Evolutionary conservation across 2,113 vertebrate genomes (phyloP), one percentile per base, ranked within the genome.

Genomic region (Platichthys stellatus): DNA sequence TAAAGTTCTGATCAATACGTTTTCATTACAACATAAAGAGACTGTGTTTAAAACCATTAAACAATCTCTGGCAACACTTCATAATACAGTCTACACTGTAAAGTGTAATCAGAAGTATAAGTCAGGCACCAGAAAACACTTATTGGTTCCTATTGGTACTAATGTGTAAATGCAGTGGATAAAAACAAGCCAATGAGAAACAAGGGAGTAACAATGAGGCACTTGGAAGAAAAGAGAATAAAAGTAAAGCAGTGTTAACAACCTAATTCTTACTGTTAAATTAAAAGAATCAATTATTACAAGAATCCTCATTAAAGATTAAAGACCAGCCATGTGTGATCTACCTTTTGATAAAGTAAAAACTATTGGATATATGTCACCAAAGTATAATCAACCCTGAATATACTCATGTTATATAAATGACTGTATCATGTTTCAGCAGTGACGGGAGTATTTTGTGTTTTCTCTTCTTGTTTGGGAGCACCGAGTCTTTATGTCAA

Each of bases 401-500:
- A 35, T 35, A 2, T 35, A 9, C 31, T n/a, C 2, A 24, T 17
- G 28, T 5, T 9, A 2, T 60, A 10, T 61, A 12, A 5, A n/a
- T 40, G 13, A 13, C 1, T 62, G 20, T 62, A 21, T 62, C 35
- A 21, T 13, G 35, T 21, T 35, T 59, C 14, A 23, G 26, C 66
- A 38, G 4, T 17, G 45, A 43, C n/a, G 11, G 13, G 51, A 40
- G 35, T 49, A n/a, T 58, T 63, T 58, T 40, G 40, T 64, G 56
- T 47, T 51, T 56, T 49, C 13, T 57, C 56, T 63, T 69, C 35
- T 15, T 45, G 43, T 45, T 45, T 45, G 13, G 13, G 14, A 45
- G 14, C 11, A 45, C 5, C 23, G 35, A 45, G 35, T 63, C 18
- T 60, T 17, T 58, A 15, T 47, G 58, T 62, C 67, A 83, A 40